Conservation (phyloP, 2,113 vertebrate species). For the Salvelinus sp. region DNA sequence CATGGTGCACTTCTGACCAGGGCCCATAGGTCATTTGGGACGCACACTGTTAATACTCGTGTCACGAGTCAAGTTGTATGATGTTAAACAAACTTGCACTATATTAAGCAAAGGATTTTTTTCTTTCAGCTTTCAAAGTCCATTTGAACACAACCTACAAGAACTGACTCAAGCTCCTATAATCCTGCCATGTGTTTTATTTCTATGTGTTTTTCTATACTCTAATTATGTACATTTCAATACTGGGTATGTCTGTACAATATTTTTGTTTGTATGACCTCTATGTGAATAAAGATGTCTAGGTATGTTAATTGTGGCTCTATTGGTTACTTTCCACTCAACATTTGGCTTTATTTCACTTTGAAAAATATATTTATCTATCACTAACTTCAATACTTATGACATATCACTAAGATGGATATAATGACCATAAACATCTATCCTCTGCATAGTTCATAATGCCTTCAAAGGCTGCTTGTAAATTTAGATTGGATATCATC, state of each 20-base stretch:
- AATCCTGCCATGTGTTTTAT: conserved; percentile 17
- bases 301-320: neutral
- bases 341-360: no score
- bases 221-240: conserved; percentile 41
- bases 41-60: neutral
- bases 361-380: no score
- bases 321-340: neutral
- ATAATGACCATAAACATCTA: no score
- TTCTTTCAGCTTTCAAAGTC: conserved; percentile 69
- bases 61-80: neutral
- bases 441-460: no score
- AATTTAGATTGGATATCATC: no score
- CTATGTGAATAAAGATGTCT: conserved; percentile 70
- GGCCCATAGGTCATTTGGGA: neutral
- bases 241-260: conserved; percentile 56
- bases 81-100: neutral
- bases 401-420: no score
- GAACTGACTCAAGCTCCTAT: conserved; percentile 49
- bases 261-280: conserved; percentile 70
- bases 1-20: neutral
- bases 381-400: no score
- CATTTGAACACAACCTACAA: conserved; percentile 69
- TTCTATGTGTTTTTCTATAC: conserved; percentile 15
- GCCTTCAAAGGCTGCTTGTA: no score
- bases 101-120: neutral